Percentiles rank a stretch among this genome's conserved stretches.
These are phyloP conservation scores for Menura novaehollandiae DNA, from an alignment of 2,113 vertebrate species.

Conservation along the genomic window DNA sequence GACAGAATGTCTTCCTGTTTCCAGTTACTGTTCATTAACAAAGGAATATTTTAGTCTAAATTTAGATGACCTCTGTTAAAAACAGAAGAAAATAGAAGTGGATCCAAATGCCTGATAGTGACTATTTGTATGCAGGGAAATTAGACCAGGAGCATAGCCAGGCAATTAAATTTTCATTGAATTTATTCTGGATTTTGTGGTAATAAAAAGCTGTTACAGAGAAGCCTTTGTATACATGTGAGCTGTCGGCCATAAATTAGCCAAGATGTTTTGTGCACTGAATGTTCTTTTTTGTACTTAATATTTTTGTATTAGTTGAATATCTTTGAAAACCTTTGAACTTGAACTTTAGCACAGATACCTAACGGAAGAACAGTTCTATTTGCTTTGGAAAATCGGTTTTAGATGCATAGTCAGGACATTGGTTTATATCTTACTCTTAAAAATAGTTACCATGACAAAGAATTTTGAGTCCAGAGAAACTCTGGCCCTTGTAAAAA, in stretches of 20 bases:
- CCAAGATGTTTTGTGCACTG: slow-evolving; percentile 1
- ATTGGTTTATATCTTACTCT: neutral
- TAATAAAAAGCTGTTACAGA: slow-evolving; percentile 44
- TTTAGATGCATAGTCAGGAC: neutral
- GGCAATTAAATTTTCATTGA: slow-evolving; percentile 28
- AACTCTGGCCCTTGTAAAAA: neutral
- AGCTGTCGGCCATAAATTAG: slow-evolving; percentile 19
- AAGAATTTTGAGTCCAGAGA: neutral
- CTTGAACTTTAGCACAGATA: neutral
- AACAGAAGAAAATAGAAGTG: slow-evolving; percentile 50
- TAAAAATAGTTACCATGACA: neutral
- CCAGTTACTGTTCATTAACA: slow-evolving; percentile 51
- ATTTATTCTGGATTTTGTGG: slow-evolving; percentile 8
- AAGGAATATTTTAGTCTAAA: slow-evolving; percentile 63
- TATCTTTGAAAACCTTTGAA: neutral
- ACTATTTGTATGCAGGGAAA: slow-evolving; percentile 34
- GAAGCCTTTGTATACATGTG: slow-evolving; percentile 1
- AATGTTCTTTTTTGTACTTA: slow-evolving; percentile 29
- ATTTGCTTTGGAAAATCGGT: neutral
- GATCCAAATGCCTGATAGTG: slow-evolving; percentile 39
- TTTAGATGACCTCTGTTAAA: slow-evolving; percentile 66
- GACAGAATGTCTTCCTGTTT: slow-evolving; percentile 59
- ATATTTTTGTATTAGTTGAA: neutral
- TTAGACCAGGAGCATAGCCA: slow-evolving; percentile 23
- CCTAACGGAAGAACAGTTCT: neutral